Conservation (phyloP, 2,113 vertebrate genomes). For the Scopus umbretta region DNA sequence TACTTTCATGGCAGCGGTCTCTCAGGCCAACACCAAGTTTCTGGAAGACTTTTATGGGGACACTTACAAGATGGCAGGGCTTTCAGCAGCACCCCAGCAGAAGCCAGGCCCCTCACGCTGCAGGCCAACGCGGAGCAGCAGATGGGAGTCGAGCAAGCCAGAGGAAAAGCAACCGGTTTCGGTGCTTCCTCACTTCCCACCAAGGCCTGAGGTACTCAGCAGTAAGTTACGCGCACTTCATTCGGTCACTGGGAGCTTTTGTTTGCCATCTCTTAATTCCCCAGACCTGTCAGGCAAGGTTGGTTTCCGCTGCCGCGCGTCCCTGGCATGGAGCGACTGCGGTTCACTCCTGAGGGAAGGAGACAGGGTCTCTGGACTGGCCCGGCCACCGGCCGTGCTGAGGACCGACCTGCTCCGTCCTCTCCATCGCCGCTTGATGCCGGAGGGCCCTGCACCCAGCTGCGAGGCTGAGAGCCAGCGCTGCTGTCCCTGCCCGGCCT, state of each 20-base stretch:
- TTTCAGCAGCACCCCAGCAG: too few relatives aligned
- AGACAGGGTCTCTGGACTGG: rapidly evolving
- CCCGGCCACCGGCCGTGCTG: rapidly evolving
- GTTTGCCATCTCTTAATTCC: background rate
- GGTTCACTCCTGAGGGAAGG: background rate
- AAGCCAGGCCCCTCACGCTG: rapidly evolving
- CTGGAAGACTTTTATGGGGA: too few relatives aligned
- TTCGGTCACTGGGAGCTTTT: too few relatives aligned
- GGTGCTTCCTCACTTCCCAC: background rate
- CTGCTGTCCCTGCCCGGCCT: too few relatives aligned
- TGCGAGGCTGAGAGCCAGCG: too few relatives aligned
- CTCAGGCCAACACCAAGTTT: background rate
- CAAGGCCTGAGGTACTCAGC: background rate
- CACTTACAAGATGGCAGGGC: too few relatives aligned
- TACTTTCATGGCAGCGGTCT: background rate
- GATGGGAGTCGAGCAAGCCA: rapidly evolving
- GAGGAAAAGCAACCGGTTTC: too few relatives aligned
- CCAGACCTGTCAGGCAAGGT: background rate
- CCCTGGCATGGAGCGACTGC: rapidly evolving
- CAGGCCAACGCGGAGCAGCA: rapidly evolving
- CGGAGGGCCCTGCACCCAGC: background rate
- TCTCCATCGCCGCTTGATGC: too few relatives aligned
- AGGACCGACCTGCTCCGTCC: rapidly evolving
- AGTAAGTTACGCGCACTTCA: background rate
- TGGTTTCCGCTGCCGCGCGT: too few relatives aligned